Evolutionary conservation across 30 jellyfish, hydroid and myxozoan genomes (phyloP).

Genomic region (Thelohanellus kitauei): DNA sequence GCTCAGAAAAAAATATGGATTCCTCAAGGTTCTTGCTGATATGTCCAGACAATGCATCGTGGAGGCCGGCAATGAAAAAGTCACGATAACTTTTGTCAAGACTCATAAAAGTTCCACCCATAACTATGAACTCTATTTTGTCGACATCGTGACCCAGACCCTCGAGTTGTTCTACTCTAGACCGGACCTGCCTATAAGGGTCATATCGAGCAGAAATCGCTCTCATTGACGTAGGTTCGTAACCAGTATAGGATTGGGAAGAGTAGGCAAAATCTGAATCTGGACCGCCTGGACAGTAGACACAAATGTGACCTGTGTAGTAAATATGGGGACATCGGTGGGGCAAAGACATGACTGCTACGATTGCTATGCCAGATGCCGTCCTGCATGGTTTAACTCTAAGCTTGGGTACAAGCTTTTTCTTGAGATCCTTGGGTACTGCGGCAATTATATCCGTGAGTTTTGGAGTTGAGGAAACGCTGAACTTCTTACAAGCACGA

Average conservation of each 20-base stretch:
- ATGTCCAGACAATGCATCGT: constrained; percentile 91
- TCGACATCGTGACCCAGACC: not conserved
- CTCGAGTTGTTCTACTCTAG: constrained; percentile 78
- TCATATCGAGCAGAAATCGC: constrained; percentile 80
- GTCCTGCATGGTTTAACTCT: constrained; percentile 92
- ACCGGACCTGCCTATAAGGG: constrained; percentile 69
- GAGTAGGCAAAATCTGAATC: constrained; percentile 94
- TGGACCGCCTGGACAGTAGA: too few species aligned
- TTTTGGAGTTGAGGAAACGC: constrained; percentile 61
- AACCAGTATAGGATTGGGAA: constrained; percentile 85
- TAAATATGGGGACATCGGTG: constrained; percentile 90
- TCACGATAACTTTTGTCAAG: constrained; percentile 53
- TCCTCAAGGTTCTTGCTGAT: constrained; percentile 58
- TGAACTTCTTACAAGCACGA: constrained; percentile 47
- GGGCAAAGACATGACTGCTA: constrained; percentile 95
- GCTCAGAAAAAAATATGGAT: too few species aligned
- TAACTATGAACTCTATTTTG: constrained; percentile 49
- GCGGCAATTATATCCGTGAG: constrained; percentile 94
- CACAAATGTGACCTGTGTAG: constrained; percentile 89
- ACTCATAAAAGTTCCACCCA: constrained; percentile 99
- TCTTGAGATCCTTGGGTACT: too few species aligned
- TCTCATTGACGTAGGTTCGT: constrained; percentile 96
- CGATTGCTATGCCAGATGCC: constrained; percentile 97
- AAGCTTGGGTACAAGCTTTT: constrained; percentile 38
- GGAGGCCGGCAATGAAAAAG: constrained; percentile 46